These are phyloP conservation scores for Drosophila falleni DNA, from an alignment of 2,888 invertebrate genomes.

Conservation along the genomic window DNA sequence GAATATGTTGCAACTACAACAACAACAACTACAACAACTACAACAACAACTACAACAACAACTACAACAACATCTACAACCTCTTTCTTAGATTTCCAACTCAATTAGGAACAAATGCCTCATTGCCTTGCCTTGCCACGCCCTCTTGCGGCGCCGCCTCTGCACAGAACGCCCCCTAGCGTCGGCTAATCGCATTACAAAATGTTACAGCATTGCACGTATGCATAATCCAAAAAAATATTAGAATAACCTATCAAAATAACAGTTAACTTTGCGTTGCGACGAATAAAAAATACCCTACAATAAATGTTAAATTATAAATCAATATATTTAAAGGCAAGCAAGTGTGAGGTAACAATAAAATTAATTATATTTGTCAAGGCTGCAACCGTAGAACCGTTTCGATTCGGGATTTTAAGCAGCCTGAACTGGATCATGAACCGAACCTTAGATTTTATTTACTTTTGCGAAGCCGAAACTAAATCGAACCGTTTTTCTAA, in stretches of 20 bases:
- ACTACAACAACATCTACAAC: slow-evolving; percentile 6
- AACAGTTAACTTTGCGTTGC: too few relatives aligned
- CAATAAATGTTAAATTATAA: too few relatives aligned
- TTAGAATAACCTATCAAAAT: not conserved
- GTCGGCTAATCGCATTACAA: slow-evolving; percentile 7
- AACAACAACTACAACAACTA: not conserved
- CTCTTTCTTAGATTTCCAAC: slow-evolving; percentile 21
- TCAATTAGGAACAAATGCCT: slow-evolving; percentile 23
- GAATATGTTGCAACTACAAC: slow-evolving; percentile 39
- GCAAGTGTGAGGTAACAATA: too few relatives aligned
- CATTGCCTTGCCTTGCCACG: not conserved
- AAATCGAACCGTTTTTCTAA: too few relatives aligned
- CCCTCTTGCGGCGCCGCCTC: not conserved
- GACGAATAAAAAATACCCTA: slow-evolving; percentile 1
- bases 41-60: not conserved
- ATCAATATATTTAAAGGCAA: too few relatives aligned
- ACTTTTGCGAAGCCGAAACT: too few relatives aligned
- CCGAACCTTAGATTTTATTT: too few relatives aligned
- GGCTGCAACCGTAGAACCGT: too few relatives aligned
- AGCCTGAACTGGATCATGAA: too few relatives aligned
- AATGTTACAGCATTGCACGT: slow-evolving; percentile 5
- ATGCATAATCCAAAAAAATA: not conserved
- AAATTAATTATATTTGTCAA: too few relatives aligned
- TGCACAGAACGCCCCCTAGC: slow-evolving; percentile 4
- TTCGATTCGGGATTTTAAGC: too few relatives aligned